Base-by-base conservation (phyloP, 2,113 vertebrate genomes). In the Oxyura jamaicensis region DNA sequence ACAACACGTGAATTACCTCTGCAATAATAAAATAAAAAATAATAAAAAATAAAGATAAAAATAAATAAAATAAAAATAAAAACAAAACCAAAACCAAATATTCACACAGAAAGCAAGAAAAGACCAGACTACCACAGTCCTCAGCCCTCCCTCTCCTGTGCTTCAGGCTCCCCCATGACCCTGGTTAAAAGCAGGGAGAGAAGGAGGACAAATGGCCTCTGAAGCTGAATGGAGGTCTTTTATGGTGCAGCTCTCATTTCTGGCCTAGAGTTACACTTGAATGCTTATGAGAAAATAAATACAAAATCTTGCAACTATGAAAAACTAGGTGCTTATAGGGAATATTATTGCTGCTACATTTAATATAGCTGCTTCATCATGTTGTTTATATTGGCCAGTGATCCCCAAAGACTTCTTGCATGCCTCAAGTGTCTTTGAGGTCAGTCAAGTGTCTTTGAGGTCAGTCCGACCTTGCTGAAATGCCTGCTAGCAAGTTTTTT, bases 401-500 rank as follows among this genome's bases (percentile, higher is more conserved):
- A 93, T 90, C 50, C 94, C 71, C 75, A 67, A 95, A 96, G 90
- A 52, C 22, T 74, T 46, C 17, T 83, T 46, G 87, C 22, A 42
- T 59, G 36, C 75, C n/a, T n/a, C n/a, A n/a, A 50, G 39, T 48
- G 22, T 11, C 0, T n/a, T 80, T 75, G 82, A 96, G 82, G 91
- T 88, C 76, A 75, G 33, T 25, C 52, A n/a, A 50, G 39, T 48
- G 22, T 11, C 0, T n/a, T 80, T 75, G 82, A 96, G 82, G 91
- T 88, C 76, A 75, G 33, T 25, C 52, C 68, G 75, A 74, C 90
- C 68, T 90, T 88, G 87, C 13, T 55, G 87, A 90, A 77, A 68
- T 94, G 72, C 63, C 72, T 93, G 74, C 35, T 73, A 85, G 82
- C 78, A 93, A 29, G 36, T 88, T 94, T 96, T 93, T 96, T 77